Conservation (phyloP, 2,797 vertebrate species). For the Protosalanx chinensis region DNA sequence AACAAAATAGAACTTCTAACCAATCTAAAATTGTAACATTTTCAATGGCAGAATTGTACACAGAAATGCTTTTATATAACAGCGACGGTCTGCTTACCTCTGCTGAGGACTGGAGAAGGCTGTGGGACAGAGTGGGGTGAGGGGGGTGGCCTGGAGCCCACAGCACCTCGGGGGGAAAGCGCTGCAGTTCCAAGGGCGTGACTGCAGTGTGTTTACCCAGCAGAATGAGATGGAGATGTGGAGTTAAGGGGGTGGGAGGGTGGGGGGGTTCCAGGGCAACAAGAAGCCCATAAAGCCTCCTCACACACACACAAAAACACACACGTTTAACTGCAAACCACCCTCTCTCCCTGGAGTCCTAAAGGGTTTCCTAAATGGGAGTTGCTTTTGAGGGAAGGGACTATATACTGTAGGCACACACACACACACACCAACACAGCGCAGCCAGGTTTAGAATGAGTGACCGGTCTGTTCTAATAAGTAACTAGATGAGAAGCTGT, state of each 20-base stretch:
- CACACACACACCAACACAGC: conserved; percentile 8
- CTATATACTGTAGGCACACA: background rate
- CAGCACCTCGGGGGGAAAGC: conserved; percentile 29
- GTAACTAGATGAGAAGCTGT: background rate
- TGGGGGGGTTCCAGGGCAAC: background rate
- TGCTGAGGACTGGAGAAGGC: conserved; percentile 23
- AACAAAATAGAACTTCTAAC: too few relatives aligned
- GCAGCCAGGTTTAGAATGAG: conserved; percentile 43
- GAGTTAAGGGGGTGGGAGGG: background rate
- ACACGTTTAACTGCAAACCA: background rate
- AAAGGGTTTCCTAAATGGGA: conserved; percentile 22
- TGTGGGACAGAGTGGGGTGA: background rate
- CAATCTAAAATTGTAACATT: too few relatives aligned
- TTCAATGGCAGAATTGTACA: background rate
- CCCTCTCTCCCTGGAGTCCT: background rate
- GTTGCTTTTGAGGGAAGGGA: conserved; percentile 32
- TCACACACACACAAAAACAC: background rate
- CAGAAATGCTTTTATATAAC: background rate
- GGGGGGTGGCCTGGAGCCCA: conserved; percentile 9
- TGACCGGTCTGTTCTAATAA: conserved; percentile 11
- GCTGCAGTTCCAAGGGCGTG: conserved; percentile 24
- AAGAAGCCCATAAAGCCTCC: background rate
- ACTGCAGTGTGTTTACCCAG: conserved; percentile 33
- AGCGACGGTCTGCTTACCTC: conserved; percentile 39
- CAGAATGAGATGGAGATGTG: conserved; percentile 5